Conservation (phyloP, 1,140 invertebrate species). For the Procambarus clarkii region DNA sequence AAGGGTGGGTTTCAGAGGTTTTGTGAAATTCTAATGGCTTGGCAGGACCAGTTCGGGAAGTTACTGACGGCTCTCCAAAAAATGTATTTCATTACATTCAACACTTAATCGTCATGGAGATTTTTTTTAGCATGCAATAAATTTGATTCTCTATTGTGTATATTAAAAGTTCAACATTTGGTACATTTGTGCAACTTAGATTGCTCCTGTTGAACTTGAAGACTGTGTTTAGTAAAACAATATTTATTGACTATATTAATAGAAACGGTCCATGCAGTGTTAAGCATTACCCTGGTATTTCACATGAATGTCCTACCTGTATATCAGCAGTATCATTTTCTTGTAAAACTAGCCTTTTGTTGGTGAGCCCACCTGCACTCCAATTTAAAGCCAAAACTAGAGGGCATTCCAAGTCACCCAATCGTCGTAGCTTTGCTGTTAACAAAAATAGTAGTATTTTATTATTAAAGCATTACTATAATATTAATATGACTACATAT, state of each 20-base stretch:
- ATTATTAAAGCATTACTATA: background rate
- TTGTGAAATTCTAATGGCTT: no score
- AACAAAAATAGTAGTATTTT: background rate
- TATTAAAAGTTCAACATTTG: no score
- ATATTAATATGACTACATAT: background rate
- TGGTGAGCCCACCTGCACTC: constrained; percentile 74
- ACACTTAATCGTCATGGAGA: no score
- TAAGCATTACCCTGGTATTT: background rate
- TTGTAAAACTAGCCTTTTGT: constrained; percentile 79
- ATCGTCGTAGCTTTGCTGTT: constrained; percentile 73
- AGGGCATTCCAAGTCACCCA: constrained; percentile 78
- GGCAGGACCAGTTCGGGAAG: no score
- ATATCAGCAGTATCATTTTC: constrained; percentile 82
- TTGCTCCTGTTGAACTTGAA: background rate
- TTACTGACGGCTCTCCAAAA: no score
- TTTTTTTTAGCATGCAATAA: no score
- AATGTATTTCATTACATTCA: no score
- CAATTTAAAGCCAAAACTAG: constrained; percentile 78
- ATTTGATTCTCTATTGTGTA: no score
- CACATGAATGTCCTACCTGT: constrained; percentile 74
- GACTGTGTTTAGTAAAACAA: background rate
- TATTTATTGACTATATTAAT: background rate
- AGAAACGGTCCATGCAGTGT: background rate
- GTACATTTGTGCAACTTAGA: no score
- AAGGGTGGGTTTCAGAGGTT: no score